Base-by-base conservation (phyloP, 23 tunicate species). In the Clavelina lepadiformis region DNA sequence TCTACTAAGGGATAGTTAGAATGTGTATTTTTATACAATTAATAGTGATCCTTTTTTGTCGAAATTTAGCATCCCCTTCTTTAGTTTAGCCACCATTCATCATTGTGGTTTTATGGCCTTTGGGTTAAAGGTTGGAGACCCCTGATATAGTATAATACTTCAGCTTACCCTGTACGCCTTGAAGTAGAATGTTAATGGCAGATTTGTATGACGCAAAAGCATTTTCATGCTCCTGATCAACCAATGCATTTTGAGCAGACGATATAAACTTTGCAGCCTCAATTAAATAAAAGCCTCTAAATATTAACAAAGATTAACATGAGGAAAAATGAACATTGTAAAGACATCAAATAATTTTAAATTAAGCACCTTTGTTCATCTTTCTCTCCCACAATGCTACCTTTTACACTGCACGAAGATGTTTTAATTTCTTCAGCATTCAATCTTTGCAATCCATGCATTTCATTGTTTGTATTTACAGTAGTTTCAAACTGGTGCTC, bases 161-260 rank as follows among this genome's bases (percentile, higher is more conserved):
- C n/a, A n/a, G n/a, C 3, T 36, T 44, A 79, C 86, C 77, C 71
- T 79, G 86, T 1, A 79, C 86, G 18, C 86, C 86, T 46, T 79
- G 77, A 18, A 79, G 35, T 15, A 79, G 46, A 8, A 64, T 71
- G 31, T 46, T 71, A 30, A 79, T 71, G 3, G 86, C 86, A 23
- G 64, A 37, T 51, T 79, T 70, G 34, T 70, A 79, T 35, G 61
- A 49, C 24, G 31, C 52, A 23, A 79, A 49, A 5, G 86, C 77
- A 31, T 51, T 56, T 35, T 79, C 56, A 25, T 70, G 51, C 18
- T 35, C 33, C 61, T 35, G 44, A n/a, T 23, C 28, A 15, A 35
- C 29, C 44, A 49, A 63, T 19, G 77, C 86, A 60, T 78, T 32
- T 47, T 59, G 70, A 33, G 86, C 86, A 13, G 33, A 32, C 21